Evolutionary conservation across 2,888 invertebrate species (phyloP), one percentile per base, ranked within the genome.

Genomic region (Teinopalpus imperialis): DNA sequence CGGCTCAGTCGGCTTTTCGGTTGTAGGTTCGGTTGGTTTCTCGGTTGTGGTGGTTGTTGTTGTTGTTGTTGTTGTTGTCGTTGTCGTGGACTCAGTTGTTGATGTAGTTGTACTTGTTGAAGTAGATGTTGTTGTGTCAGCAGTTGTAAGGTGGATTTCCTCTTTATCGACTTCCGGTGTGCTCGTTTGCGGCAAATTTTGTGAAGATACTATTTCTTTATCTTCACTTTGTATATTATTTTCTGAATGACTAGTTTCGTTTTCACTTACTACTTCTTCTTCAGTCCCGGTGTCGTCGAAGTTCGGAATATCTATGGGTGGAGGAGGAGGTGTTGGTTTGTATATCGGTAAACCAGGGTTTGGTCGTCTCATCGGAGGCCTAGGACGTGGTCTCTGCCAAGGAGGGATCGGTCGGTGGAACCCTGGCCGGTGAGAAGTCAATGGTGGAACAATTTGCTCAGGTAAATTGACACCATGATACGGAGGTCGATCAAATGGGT

Each of bases 401-500:
- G 93, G 92, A 3, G 92, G 93, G 42, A 92, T 90, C 1, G 91
- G 90, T 10, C 92, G 88, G 2, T 90, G 85, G 30, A 91, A 90
- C 12, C 90, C 90, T 14, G 93, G 93, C 47, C 93, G 77, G 50
- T 90, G 89, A 49, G 72, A 74, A 53, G 71, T 76, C 56, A 90
- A 63, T 51, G 89, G 82, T n/a, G 94, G 93, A 4, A 94, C 93
- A 41, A 94, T 90, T 69, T 93, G 93, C 58, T 95, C 94, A 1
- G 94, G 94, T 48, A 94, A 79, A 52, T 94, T 94, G 13, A 94
- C 91, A 26, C 93, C 94, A 47, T 92, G 88, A 49, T 91, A 91
- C 1, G 91, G 91, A 3, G 94, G 93, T 36, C 93, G 82, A 64
- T 94, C 94, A 56, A 95, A 96, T 0, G 95, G 94, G 69, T 95